A percentile compares a stretch with the other conserved stretches of the same genome.
phyloP scores from a whole-genome alignment of 2,797 vertebrate genomes.

The Sebastiscus albofasciatus region DNA sequence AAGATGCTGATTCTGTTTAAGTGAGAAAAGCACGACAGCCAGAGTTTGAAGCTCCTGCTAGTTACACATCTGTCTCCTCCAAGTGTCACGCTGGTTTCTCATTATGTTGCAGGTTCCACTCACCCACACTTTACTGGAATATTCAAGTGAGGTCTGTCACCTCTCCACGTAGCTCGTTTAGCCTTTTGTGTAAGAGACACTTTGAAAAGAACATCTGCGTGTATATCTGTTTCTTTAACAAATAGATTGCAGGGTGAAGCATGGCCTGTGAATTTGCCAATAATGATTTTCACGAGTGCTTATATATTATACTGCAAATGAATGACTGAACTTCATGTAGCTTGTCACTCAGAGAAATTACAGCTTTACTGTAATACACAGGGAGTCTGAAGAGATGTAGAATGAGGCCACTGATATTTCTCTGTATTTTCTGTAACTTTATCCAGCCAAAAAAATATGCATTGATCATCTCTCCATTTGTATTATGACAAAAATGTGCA shows the following conservation, averaged over 20 bases:
- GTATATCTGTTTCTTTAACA: not conserved
- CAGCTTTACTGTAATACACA: not conserved
- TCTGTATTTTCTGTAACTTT: not conserved
- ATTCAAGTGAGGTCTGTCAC: conserved; percentile 10
- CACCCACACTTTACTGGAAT: conserved; percentile 16
- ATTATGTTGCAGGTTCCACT: not conserved
- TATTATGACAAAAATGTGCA: not conserved
- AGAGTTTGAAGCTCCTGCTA: not conserved
- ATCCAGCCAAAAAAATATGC: not conserved
- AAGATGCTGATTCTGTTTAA: not conserved
- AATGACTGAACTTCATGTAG: not conserved
- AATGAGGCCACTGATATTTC: not conserved
- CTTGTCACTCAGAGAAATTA: conserved; percentile 13
- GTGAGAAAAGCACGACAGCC: not conserved
- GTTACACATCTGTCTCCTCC: conserved; percentile 5
- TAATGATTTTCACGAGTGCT: conserved; percentile 6
- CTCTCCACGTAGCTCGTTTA: conserved; percentile 1
- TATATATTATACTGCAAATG: conserved; percentile 7
- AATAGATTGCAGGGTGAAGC: not conserved
- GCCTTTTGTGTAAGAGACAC: conserved; percentile 17
- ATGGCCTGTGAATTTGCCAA: not conserved
- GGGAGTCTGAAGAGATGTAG: not conserved
- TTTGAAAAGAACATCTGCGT: conserved; percentile 11
- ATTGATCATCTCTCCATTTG: not conserved
- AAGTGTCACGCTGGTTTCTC: conserved; percentile 19